Evolutionary conservation across 2,888 invertebrate genomes (phyloP).

Genomic region (Agriopis leucophaearia): DNA sequence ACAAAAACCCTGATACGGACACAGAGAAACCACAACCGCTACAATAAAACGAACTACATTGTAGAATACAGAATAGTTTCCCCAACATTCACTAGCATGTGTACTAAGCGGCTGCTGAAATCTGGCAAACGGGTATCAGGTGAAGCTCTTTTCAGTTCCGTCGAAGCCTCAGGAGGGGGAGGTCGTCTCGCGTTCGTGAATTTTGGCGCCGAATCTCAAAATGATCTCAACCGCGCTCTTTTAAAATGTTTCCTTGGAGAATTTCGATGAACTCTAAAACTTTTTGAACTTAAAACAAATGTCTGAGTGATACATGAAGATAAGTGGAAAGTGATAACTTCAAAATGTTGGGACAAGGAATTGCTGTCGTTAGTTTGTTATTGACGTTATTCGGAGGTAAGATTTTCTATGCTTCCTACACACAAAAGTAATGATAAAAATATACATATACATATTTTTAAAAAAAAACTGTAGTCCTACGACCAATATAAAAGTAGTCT

Average conservation of each 20-base stretch:
- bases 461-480: too few relatives aligned
- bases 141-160: conserved; percentile 50
- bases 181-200: conserved; percentile 29
- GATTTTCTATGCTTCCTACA: conserved; percentile 39
- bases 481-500: too few relatives aligned
- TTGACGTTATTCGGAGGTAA: conserved; percentile 74
- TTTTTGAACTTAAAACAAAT: conserved; percentile 23
- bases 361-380: conserved; percentile 61
- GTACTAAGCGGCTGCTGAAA: conserved; percentile 39
- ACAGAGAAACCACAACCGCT: conserved; percentile 19
- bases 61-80: conserved; percentile 20
- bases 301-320: conserved; percentile 45
- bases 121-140: conserved; percentile 42
- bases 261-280: conserved; percentile 9
- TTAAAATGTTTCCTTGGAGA: conserved; percentile 36
- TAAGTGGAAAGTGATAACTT: conserved; percentile 53
- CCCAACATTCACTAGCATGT: conserved; percentile 24
- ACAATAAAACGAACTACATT: background rate
- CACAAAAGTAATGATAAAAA: background rate
- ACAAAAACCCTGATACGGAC: conserved; percentile 8
- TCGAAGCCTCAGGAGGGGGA: conserved; percentile 41
- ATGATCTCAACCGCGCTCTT: conserved; percentile 33
- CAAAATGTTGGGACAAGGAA: conserved; percentile 66
- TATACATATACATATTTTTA: too few relatives aligned
- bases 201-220: conserved; percentile 38